phyloP scores from a whole-genome alignment of 2,113 vertebrate species.

The Emydura subglobosa region DNA sequence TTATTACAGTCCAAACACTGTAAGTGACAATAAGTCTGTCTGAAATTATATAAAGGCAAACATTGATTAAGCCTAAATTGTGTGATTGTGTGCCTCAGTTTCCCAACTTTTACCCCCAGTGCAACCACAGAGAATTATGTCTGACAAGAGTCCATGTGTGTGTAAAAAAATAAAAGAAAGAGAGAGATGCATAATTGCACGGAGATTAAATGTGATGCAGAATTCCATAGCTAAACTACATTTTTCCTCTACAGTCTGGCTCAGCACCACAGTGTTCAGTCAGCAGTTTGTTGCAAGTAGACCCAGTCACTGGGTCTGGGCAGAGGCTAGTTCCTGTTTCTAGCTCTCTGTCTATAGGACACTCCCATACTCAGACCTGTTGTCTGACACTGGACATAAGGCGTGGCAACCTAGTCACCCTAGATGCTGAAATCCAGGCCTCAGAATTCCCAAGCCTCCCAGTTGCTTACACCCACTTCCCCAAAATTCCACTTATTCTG shows the following conservation, averaged over 20 bases:
- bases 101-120: too few relatives aligned
- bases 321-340: neutral
- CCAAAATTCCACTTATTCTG: rapidly evolving
- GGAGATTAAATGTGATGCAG: neutral
- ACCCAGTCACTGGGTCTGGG: neutral
- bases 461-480: neutral
- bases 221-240: neutral
- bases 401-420: neutral
- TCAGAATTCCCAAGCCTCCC: rapidly evolving
- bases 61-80: too few relatives aligned
- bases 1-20: too few relatives aligned
- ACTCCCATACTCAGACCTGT: rapidly evolving
- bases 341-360: neutral
- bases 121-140: too few relatives aligned
- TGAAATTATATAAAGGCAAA: too few relatives aligned
- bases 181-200: neutral
- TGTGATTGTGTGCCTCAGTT: too few relatives aligned
- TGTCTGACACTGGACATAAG: neutral
- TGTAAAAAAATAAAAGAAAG: neutral
- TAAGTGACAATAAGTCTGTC: too few relatives aligned
- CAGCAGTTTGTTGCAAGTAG: too few relatives aligned
- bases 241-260: too few relatives aligned
- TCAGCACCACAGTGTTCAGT: too few relatives aligned
- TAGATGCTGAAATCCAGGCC: neutral
- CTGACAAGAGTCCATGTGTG: too few relatives aligned